These are phyloP conservation scores for Drosophila willistoni DNA, from an alignment of 1,140 invertebrate species.

Conservation along the genomic window DNA sequence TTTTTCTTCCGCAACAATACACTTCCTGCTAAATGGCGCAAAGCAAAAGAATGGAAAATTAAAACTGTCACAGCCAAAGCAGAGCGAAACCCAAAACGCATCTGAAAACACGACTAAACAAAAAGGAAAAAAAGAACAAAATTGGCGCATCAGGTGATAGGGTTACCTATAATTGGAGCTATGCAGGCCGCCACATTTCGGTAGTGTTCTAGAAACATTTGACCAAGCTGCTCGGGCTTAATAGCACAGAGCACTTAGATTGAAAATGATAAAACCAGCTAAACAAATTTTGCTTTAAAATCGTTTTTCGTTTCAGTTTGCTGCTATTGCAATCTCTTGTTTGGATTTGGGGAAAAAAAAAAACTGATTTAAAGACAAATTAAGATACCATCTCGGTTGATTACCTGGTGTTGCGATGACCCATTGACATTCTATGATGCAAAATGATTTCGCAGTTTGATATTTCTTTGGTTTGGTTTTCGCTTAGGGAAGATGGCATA, in stretches of 20 bases:
- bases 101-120: conserved; percentile 9
- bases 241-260: neutral
- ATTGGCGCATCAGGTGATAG: conserved; percentile 43
- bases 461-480: too few relatives aligned
- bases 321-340: too few relatives aligned
- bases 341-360: too few relatives aligned
- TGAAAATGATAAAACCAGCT: neutral
- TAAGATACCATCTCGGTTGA: neutral
- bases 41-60: conserved; percentile 47
- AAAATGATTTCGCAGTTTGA: too few relatives aligned
- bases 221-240: conserved; percentile 9
- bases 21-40: conserved; percentile 32
- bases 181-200: conserved; percentile 33
- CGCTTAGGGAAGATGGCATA: too few relatives aligned
- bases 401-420: neutral
- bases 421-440: neutral
- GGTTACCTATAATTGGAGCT: conserved; percentile 66
- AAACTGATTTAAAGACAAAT: neutral
- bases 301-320: neutral
- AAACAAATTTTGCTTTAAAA: neutral
- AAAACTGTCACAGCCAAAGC: conserved; percentile 45
- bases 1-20: conserved; percentile 61
- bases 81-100: conserved; percentile 26
- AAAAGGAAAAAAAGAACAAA: conserved; percentile 4
- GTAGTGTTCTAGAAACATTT: conserved; percentile 31